Evolutionary conservation across 2,797 vertebrate genomes (phyloP).

Genomic region (Crypturellus tataupa): DNA sequence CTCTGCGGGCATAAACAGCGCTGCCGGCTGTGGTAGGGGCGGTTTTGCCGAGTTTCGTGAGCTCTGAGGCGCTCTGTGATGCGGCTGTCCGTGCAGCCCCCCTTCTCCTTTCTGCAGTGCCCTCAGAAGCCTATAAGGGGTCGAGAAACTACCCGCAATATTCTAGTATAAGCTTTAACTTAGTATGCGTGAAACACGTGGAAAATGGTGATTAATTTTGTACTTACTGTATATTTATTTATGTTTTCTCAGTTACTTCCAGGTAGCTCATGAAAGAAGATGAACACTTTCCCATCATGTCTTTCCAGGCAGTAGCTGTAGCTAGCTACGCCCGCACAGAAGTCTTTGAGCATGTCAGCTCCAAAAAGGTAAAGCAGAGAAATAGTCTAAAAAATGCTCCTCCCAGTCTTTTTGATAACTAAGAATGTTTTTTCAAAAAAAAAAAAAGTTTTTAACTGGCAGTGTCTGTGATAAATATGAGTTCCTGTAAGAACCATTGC

Average conservation of each 20-base stretch:
- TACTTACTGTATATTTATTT: not conserved
- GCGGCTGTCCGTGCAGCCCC: too few relatives aligned
- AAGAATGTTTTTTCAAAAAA: not conserved
- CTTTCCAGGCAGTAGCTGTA: constrained; percentile 32
- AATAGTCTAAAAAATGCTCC: too few relatives aligned
- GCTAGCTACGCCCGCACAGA: not conserved
- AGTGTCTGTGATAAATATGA: rapidly evolving
- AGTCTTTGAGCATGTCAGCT: not conserved
- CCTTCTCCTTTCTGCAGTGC: not conserved
- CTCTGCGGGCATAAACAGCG: too few relatives aligned
- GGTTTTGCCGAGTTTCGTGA: not conserved
- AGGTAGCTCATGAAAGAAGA: not conserved
- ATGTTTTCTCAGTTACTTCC: not conserved
- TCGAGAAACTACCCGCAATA: not conserved
- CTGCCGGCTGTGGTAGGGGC: not conserved
- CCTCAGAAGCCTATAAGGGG: not conserved
- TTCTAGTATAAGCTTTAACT: not conserved
- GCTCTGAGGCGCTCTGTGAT: too few relatives aligned
- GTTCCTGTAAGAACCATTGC: not conserved
- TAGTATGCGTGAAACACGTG: not conserved
- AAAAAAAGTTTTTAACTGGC: not conserved
- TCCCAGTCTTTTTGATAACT: not conserved
- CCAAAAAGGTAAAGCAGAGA: not conserved
- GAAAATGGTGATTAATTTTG: not conserved
- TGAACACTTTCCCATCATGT: constrained; percentile 38